These are phyloP conservation scores for Acronicta psi DNA, from an alignment of 2,888 invertebrate genomes.

Conservation along the genomic window DNA sequence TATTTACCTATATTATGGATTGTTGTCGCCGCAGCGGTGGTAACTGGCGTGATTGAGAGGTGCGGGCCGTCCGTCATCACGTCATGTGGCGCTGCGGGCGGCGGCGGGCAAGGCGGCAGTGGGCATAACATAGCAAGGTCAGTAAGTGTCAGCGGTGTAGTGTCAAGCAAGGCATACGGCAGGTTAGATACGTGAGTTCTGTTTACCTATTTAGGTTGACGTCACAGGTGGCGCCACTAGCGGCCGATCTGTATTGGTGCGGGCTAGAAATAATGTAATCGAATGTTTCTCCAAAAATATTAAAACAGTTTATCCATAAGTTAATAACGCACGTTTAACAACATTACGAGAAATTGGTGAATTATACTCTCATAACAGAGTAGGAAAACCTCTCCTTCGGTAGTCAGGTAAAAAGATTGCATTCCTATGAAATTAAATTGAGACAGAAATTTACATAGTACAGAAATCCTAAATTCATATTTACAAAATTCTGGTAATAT, in stretches of 20 bases:
- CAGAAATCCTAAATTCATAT: no score
- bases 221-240: conserved; percentile 21
- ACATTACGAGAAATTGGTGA: no score
- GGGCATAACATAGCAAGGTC: conserved; percentile 45
- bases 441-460: no score
- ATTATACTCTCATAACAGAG: no score
- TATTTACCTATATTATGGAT: conserved; percentile 46
- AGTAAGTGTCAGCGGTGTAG: conserved; percentile 24
- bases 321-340: no score
- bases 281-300: neutral
- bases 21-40: conserved; percentile 44
- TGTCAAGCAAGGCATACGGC: conserved; percentile 24
- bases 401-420: no score
- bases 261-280: conserved; percentile 12
- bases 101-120: conserved; percentile 24
- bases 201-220: conserved; percentile 31
- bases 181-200: conserved; percentile 31
- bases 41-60: conserved; percentile 70
- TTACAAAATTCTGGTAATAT: no score
- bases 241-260: conserved; percentile 41
- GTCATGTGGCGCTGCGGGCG: conserved; percentile 32
- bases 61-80: conserved; percentile 53
- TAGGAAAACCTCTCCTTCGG: no score
- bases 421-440: no score
- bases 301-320: no score